A percentile compares a stretch with the other conserved stretches of the same genome.
Conservation (phyloP, 1,140 invertebrate genomes). For the Brachionus paranguensis region DNA sequence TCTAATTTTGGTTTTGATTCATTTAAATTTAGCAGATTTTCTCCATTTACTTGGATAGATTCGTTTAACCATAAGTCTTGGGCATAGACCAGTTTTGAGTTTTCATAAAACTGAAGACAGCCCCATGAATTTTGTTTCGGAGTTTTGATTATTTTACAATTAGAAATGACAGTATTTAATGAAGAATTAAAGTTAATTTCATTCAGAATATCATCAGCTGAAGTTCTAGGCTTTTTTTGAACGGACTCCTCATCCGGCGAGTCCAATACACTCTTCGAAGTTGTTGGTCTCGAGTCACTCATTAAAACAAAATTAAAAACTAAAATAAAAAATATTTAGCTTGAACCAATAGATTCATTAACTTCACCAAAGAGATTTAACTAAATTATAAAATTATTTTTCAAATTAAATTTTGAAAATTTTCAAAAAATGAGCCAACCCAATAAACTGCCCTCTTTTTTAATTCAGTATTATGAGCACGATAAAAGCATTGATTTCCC, state of each 20-base stretch:
- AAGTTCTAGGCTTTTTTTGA: neutral
- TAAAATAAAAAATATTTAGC: neutral
- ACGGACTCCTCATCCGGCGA: neutral
- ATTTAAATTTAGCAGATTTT: neutral
- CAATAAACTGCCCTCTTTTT: neutral
- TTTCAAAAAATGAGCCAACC: neutral
- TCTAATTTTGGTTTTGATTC: neutral
- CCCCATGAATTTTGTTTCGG: neutral
- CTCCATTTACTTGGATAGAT: neutral
- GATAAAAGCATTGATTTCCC: constrained; percentile 15
- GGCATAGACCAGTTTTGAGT: neutral
- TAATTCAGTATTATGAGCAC: constrained; percentile 20
- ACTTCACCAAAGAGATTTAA: neutral
- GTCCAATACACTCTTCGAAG: neutral
- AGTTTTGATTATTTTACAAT: neutral
- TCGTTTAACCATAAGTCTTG: neutral
- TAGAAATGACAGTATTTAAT: neutral
- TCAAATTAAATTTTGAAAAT: neutral
- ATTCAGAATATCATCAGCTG: neutral
- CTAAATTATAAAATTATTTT: neutral
- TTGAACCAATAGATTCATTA: neutral
- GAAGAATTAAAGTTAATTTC: neutral
- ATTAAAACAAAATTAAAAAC: neutral
- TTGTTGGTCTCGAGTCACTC: neutral
- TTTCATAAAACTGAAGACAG: constrained; percentile 23